Evolutionary conservation across 2,113 vertebrate genomes (phyloP), one percentile per base, ranked within the genome.

Genomic region (Apeltes quadracus): DNA sequence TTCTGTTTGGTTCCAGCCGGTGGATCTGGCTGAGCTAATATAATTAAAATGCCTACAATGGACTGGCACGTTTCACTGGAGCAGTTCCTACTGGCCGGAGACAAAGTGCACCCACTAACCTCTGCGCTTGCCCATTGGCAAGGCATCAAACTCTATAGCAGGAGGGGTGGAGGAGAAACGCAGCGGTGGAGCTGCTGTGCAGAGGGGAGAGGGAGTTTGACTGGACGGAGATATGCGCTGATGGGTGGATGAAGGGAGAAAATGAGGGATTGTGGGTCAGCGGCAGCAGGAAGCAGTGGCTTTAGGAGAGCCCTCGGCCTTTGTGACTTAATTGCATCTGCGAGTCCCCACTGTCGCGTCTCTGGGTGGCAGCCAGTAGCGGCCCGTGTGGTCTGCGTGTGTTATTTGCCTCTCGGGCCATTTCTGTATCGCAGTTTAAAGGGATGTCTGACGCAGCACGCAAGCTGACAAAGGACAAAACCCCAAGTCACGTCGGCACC

Each of bases 11-110:
- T 62, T 72, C 72, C 59, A 71, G 70, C 61, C 73, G 1, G 36
- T 71, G 59, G 56, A 84, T 68, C 71, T 69, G 70, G 56, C 65
- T 68, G 69, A 85, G 67, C 82, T 88, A 86, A 88, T 90, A 54
- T 76, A 84, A 89, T 88, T 85, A 86, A 89, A 89, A 72, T 76
- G 66, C 76, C 83, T 83, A n/a, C 86, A 85, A 84, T 83, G 78
- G 84, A 61, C 69, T 61, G 86, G 81, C 70, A 78, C 72, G 81
- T 76, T 88, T 86, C 76, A 88, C 66, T 78, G 74, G 82, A 85
- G 76, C 75, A 25, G 70, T 72, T 82, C 78, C 78, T 77, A 85
- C 62, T 83, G 76, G 75, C 77, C 36, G 54, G 77, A 61, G 73
- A 57, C 61, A 23, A 29, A 56, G 61, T 79, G 74, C n/a, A 82